These are phyloP conservation scores for Myrmecophaga tridactyla DNA, from an alignment of 2,113 vertebrate genomes.

Conservation along the genomic window DNA sequence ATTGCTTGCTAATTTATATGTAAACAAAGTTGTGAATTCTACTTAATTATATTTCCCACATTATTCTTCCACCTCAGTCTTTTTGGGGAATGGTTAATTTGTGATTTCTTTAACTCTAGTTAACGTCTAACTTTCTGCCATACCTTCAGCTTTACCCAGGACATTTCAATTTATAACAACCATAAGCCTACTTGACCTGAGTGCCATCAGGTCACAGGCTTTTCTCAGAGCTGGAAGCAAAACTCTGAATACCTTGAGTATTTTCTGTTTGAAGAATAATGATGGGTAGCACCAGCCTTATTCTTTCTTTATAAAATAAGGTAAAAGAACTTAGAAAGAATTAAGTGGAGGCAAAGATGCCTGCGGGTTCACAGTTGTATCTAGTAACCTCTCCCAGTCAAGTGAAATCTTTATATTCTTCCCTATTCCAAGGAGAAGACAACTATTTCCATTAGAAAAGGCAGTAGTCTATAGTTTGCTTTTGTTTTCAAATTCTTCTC, in stretches of 20 bases:
- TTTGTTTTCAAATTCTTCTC: constrained; percentile 12
- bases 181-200: not conserved
- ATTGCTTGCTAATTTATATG: constrained; percentile 54
- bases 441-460: not conserved
- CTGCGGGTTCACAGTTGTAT: not conserved
- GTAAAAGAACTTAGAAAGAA: not conserved
- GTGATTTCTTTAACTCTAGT: constrained; percentile 1
- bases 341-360: not conserved
- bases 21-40: constrained; percentile 56
- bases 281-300: not conserved
- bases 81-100: not conserved
- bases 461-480: not conserved
- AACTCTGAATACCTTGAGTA: not conserved
- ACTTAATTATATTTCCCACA: constrained; percentile 43
- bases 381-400: not conserved
- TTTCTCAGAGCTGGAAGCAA: constrained; percentile 8
- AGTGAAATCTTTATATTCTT: not conserved
- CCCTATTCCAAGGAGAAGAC: not conserved
- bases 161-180: not conserved
- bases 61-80: not conserved
- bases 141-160: not conserved
- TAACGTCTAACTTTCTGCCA: constrained; percentile 50
- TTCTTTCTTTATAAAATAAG: not conserved
- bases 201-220: not conserved
- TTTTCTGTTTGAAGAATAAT: constrained; percentile 40